Evolutionary conservation across 2,797 vertebrate genomes (phyloP).

Genomic region (Holocentrus rufus): DNA sequence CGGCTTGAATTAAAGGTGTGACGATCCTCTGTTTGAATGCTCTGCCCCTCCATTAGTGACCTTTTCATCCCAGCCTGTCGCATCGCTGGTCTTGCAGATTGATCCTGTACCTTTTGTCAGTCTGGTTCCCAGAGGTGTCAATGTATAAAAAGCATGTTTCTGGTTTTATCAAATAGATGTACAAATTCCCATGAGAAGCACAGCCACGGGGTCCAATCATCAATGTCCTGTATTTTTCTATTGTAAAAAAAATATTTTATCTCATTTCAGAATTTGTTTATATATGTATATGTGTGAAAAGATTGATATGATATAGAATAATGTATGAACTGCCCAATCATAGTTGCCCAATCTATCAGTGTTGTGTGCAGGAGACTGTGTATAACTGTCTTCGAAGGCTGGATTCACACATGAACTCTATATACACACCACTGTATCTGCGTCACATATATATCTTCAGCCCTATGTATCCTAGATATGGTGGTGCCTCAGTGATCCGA

Average conservation of each 20-base stretch:
- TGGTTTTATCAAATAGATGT: constrained; percentile 77
- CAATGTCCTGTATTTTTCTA: constrained; percentile 86
- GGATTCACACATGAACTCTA: constrained; percentile 64
- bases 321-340: constrained; percentile 78
- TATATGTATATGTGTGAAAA: constrained; percentile 81
- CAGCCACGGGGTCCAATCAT: constrained; percentile 81
- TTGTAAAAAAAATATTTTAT: constrained; percentile 69
- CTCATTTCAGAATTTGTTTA: constrained; percentile 75
- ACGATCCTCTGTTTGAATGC: constrained; percentile 58
- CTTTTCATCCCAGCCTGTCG: constrained; percentile 51
- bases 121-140: constrained; percentile 74
- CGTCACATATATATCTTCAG: background rate
- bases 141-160: constrained; percentile 84
- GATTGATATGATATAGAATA: constrained; percentile 75
- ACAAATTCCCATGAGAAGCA: constrained; percentile 79
- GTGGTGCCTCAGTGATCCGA: background rate
- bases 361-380: constrained; percentile 75
- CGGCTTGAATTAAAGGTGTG: constrained; percentile 54
- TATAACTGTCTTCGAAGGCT: constrained; percentile 64
- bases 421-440: constrained; percentile 30
- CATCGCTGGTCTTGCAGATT: constrained; percentile 67
- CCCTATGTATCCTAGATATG: constrained; percentile 32
- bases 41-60: constrained; percentile 55
- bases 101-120: constrained; percentile 73
- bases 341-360: constrained; percentile 73